Conservation (phyloP, 2,888 invertebrate genomes). For the Phanerotoma sp. region DNA sequence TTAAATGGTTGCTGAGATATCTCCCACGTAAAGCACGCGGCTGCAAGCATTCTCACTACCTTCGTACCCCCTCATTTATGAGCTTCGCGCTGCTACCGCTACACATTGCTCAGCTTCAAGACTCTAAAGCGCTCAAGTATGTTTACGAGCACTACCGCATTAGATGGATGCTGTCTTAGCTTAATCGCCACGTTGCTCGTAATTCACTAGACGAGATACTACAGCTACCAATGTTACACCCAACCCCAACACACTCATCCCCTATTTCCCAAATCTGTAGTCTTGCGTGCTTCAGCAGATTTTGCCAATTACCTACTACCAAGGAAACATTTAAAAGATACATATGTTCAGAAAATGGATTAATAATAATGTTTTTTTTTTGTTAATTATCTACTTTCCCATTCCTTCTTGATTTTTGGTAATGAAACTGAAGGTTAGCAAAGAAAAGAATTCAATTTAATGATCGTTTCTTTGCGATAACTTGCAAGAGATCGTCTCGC, state of each 20-base stretch:
- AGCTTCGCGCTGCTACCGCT: too few species aligned
- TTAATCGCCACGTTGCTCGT: slow-evolving; percentile 45
- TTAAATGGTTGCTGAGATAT: slow-evolving; percentile 31
- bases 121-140: slow-evolving; percentile 35
- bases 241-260: background rate
- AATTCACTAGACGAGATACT: slow-evolving; percentile 36
- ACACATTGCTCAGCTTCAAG: too few species aligned
- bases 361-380: too few species aligned
- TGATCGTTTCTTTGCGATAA: slow-evolving; percentile 30
- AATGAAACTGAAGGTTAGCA: slow-evolving; percentile 3
- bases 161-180: slow-evolving; percentile 47
- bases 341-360: background rate
- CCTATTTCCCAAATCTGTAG: background rate
- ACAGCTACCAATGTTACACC: slow-evolving; percentile 18
- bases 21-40: slow-evolving; percentile 3
- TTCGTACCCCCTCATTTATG: too few species aligned
- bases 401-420: slow-evolving; percentile 4
- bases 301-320: slow-evolving; percentile 4
- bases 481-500: slow-evolving; percentile 45
- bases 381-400: too few species aligned
- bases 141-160: slow-evolving; percentile 47
- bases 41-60: slow-evolving; percentile 21
- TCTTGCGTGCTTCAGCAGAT: background rate
- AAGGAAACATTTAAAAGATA: background rate
- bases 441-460: too few species aligned